Percentiles rank a stretch among this genome's conserved stretches.
These are phyloP conservation scores for Falcaria lacertinaria DNA, from an alignment of 2,888 invertebrate genomes.

Conservation along the genomic window DNA sequence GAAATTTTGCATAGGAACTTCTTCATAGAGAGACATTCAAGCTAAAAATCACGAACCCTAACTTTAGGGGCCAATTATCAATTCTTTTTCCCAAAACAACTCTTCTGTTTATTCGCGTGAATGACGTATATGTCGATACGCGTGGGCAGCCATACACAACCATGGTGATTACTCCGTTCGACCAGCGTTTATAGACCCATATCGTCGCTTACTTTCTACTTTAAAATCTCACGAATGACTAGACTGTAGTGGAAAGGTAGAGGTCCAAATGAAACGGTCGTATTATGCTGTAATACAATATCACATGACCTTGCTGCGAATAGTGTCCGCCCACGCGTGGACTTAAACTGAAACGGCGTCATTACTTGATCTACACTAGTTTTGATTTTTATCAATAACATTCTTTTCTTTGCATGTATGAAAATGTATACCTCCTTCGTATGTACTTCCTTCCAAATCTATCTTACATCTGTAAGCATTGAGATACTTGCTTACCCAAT, in stretches of 20 bases:
- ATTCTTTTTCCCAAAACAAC: too few species aligned
- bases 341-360: constrained; percentile 39
- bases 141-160: constrained; percentile 52
- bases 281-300: constrained; percentile 67
- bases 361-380: constrained; percentile 27
- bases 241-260: constrained; percentile 10
- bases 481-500: too few species aligned
- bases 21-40: too few species aligned
- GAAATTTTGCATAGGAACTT: too few species aligned
- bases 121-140: constrained; percentile 55
- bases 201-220: constrained; percentile 16
- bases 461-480: too few species aligned
- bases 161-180: constrained; percentile 36
- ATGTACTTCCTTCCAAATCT: too few species aligned
- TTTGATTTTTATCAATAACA: constrained; percentile 20
- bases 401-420: too few species aligned
- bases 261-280: constrained; percentile 35
- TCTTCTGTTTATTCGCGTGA: constrained; percentile 43
- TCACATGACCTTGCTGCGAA: constrained; percentile 73
- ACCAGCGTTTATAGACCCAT: constrained; percentile 40
- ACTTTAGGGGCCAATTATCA: too few species aligned
- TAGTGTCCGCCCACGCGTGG: constrained; percentile 67
- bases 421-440: too few species aligned
- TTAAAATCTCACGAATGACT: constrained; percentile 13
- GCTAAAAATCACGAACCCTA: too few species aligned